These are phyloP conservation scores for Rhynchomys soricoides DNA, from an alignment of 2,113 vertebrate species.

Conservation along the genomic window DNA sequence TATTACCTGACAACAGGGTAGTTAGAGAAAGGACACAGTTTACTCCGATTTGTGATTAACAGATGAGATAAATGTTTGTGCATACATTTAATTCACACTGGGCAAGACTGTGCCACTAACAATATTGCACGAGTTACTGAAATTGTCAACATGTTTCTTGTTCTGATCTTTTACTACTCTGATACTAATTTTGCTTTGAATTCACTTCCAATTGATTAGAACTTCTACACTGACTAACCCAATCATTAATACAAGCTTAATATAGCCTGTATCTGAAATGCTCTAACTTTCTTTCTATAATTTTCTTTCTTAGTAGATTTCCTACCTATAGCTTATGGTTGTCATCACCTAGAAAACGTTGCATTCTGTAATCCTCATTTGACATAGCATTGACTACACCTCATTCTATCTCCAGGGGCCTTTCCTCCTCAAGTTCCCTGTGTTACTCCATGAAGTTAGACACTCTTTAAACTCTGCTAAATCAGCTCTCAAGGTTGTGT, in stretches of 20 bases:
- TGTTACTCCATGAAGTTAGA: neutral
- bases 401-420: neutral
- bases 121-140: neutral
- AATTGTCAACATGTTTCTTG: neutral
- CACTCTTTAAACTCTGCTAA: neutral
- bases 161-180: neutral
- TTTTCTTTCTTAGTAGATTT: neutral
- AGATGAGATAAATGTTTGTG: neutral
- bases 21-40: neutral
- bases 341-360: no score
- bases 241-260: neutral
- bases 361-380: neutral
- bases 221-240: neutral
- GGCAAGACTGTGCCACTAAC: neutral
- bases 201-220: neutral
- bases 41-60: fast-evolving
- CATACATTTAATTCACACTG: neutral
- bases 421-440: neutral
- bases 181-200: neutral
- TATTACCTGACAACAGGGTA: neutral
- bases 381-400: neutral
- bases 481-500: neutral
- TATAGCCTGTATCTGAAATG: neutral
- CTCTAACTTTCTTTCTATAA: neutral
- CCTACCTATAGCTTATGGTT: neutral